Evolutionary conservation across 2,888 invertebrate species (phyloP).

Genomic region (Theretra japonica): DNA sequence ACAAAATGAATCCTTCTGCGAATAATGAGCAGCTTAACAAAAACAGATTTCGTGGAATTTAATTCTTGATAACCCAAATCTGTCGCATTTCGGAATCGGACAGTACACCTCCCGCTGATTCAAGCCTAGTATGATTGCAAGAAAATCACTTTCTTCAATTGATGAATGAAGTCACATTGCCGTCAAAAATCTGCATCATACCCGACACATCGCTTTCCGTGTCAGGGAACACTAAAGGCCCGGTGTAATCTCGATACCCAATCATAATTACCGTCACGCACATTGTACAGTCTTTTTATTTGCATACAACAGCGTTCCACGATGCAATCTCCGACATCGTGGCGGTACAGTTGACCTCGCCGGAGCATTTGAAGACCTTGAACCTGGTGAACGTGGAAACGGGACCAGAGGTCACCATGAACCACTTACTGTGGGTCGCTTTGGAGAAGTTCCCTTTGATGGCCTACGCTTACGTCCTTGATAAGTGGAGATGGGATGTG

Average conservation of each 20-base stretch:
- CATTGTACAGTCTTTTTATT: constrained; percentile 28
- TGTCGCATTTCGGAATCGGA: no score
- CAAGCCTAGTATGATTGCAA: no score
- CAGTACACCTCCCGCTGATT: no score
- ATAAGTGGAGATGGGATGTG: constrained; percentile 79
- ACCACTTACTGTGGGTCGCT: constrained; percentile 75
- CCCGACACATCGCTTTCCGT: not conserved
- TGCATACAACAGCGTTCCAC: constrained; percentile 81
- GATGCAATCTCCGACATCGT: constrained; percentile 87
- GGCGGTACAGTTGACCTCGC: constrained; percentile 84
- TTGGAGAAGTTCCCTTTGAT: constrained; percentile 76
- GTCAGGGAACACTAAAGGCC: not conserved
- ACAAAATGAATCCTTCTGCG: no score
- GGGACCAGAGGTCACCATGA: constrained; percentile 66
- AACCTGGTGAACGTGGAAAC: constrained; percentile 67
- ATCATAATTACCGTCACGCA: constrained; percentile 10
- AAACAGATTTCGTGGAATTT: no score
- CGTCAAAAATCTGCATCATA: no score
- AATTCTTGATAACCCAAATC: no score
- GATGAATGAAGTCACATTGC: no score
- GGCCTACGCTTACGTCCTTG: constrained; percentile 75
- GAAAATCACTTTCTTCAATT: no score
- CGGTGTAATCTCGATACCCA: constrained; percentile 29
- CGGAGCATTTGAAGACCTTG: constrained; percentile 76
- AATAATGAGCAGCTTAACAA: no score